Base-by-base conservation (phyloP, 2,888 invertebrate genomes). In the Mimachlamys varia region DNA sequence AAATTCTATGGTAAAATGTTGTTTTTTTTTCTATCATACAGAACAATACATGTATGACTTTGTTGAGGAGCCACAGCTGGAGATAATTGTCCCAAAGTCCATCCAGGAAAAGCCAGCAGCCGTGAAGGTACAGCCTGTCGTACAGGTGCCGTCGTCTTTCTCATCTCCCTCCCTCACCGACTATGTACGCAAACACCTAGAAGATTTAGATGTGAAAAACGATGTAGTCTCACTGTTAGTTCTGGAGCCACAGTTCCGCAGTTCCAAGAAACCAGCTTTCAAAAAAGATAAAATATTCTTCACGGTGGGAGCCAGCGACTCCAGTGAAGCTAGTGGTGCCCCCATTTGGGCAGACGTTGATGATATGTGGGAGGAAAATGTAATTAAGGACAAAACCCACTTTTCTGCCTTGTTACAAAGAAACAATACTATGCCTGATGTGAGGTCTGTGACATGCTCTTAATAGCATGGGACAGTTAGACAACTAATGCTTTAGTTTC, bases 141-240 rank as follows among this genome's bases (percentile, higher is more conserved):
- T 27, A 76, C 76, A 19, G 7, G 27, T 76, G 0, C 76, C 76
- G 33, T 33, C 15, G 10, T 93, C 92, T 37, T 92, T 93, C 12
- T 95, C 95, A 0, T 94, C 95, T 12, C 95, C 95, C 2, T 92
- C 93, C 62, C 90, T 95, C 12, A 93, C 93, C 19, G 95, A 94
- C 88, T 92, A 93, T 89, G 88, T 94, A 12, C 92, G 94, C 22
- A 89, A 94, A 88, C 93, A 94, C 90, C 49, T 94, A 19, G 50
- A 89, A 27, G 88, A 90, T 87, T 38, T 49, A 17, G 27, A 87
- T 49, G 76, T 76, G 33, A 76, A 76, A 27, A 27, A 33, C 12
- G 76, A 76, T 76, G 76, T 76, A 22, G 33, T 33, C 27, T 76
- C 76, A 76, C 27, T 76, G 10, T 76, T 33, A 76, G 15, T 33